Evolutionary conservation across 2,113 vertebrate genomes (phyloP).

Genomic region (Hoplias malabaricus): DNA sequence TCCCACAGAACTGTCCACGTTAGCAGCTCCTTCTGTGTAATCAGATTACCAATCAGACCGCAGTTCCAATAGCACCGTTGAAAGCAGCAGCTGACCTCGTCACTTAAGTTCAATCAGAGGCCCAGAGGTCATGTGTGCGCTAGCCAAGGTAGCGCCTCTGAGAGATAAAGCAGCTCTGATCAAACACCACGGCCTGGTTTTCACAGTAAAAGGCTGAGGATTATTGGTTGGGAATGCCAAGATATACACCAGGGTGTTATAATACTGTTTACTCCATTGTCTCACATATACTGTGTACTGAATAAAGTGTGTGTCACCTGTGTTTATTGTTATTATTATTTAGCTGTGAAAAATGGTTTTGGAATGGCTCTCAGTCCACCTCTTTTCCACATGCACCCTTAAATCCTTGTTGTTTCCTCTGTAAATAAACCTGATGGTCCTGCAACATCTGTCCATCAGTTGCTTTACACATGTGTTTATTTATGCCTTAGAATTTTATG

Average conservation of each 20-base stretch:
- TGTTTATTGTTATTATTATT: background rate
- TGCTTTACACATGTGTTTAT: background rate
- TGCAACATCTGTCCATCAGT: background rate
- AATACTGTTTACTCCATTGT: background rate
- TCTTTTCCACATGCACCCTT: no score
- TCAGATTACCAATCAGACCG: conserved; percentile 41
- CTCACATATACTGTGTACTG: no score
- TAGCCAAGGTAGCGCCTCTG: background rate
- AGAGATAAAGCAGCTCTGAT: conserved; percentile 24
- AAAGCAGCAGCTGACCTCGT: conserved; percentile 8
- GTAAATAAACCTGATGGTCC: no score
- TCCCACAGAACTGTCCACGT: conserved; percentile 25
- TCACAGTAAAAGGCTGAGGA: background rate
- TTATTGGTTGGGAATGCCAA: conserved; percentile 1
- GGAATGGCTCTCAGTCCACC: no score
- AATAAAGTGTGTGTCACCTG: background rate
- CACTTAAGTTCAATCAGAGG: conserved; percentile 12
- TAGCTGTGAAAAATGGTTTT: no score
- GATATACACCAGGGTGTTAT: background rate
- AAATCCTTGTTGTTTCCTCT: no score
- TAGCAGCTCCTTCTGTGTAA: conserved; percentile 36
- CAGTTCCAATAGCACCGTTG: background rate
- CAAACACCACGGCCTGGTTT: conserved; percentile 32
- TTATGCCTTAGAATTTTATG: no score
- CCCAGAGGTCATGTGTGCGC: conserved; percentile 34